Base-by-base conservation (phyloP, 1,140 invertebrate species). In the Bursaphelenchus mucronatus region DNA sequence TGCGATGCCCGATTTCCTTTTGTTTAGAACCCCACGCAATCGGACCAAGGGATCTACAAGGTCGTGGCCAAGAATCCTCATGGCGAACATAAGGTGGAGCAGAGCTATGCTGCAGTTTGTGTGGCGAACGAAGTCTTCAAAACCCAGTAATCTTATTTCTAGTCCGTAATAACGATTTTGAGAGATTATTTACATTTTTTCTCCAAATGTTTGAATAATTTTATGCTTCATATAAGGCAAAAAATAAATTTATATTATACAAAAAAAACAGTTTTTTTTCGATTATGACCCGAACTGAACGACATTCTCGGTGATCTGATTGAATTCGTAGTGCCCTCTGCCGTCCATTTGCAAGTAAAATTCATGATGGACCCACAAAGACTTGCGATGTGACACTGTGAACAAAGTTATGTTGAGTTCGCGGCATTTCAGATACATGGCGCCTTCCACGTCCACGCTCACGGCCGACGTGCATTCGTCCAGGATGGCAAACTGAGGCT, bases 401-500 rank as follows among this genome's bases (percentile, higher is more conserved):
- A 98, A 93, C 21, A 98, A 83, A 15, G 93, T 93, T 78, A 98
- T 97, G 46, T 90, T 91, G 71, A 89, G 88, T 81, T 85, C 80
- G 69, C 88, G 86, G 76, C 92, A 95, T 81, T 95, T 91, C 67
- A 89, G 87, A 78, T 98, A 97, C 90, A 98, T 97, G 52, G 88
- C 89, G 62, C 92, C 93, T 82, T 97, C 95, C 0, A 97, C 94
- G 82, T 97, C 94, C 0, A 97, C 90, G 68, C 91, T 94, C 0
- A 97, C 94, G 5, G 94, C 93, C n/a, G 80, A 82, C 0, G 95
- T 98, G 79, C 95, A 98, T 83, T 98, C 94, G 81, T 98, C 95
- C 64, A 98, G 83, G 78, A 97, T 97, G 39, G 94, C 94, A 85
- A 97, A 98, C 83, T 97, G 93, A 10, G 95, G 95, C 74, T 82